Percentiles rank a stretch among this genome's conserved stretches.
phyloP scores from a whole-genome alignment of 1,140 invertebrate genomes.

The Venturia canescens region DNA sequence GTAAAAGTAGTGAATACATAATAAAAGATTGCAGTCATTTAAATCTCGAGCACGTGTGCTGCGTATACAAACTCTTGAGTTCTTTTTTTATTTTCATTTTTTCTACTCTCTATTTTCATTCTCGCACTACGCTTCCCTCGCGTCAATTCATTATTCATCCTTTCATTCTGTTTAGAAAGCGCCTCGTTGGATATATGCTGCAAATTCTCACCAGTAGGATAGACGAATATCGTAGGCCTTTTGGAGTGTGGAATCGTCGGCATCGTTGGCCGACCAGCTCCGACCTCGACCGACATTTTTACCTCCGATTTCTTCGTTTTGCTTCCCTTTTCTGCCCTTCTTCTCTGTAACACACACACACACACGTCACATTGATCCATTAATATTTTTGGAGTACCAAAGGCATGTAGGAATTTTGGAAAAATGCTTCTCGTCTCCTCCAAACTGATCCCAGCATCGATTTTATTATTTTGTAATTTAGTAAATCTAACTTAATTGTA shows the following conservation, averaged over 20 bases:
- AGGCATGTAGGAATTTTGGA: background rate
- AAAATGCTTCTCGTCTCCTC: no score
- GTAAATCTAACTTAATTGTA: no score
- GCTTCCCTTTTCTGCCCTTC: background rate
- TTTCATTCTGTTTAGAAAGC: background rate
- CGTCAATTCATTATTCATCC: constrained; percentile 31
- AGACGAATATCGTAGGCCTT: constrained; percentile 77
- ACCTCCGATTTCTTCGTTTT: constrained; percentile 25
- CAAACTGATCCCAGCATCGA: no score
- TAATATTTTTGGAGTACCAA: background rate
- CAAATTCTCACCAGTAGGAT: constrained; percentile 76
- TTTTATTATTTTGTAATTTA: no score
- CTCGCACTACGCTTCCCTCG: background rate
- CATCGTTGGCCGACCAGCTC: constrained; percentile 65
- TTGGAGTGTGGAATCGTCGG: constrained; percentile 73
- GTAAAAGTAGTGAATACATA: background rate
- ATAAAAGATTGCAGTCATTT: background rate
- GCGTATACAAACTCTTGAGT: background rate
- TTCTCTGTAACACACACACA: constrained; percentile 24
- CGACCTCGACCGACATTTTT: constrained; percentile 63
- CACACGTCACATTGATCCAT: background rate
- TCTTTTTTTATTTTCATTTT: background rate
- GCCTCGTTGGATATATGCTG: background rate
- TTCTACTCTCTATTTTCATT: background rate
- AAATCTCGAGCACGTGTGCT: background rate